phyloP scores from a whole-genome alignment of 2,113 vertebrate genomes.

The Myrmecophaga tridactyla region DNA sequence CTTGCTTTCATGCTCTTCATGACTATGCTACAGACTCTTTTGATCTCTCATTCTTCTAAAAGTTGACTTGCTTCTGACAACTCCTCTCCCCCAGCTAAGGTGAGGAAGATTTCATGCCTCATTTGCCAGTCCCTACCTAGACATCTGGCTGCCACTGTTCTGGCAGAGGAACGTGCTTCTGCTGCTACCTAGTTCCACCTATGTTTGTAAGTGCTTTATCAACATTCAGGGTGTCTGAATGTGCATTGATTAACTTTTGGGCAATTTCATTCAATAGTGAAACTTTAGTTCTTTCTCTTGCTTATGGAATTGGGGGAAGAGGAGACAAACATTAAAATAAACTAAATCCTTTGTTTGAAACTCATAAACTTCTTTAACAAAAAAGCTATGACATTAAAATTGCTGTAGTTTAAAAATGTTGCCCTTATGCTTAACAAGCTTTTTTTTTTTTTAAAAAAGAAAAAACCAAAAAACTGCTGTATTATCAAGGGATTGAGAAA shows the following conservation, averaged over 20 bases:
- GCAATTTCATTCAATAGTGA: background rate
- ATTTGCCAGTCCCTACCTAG: background rate
- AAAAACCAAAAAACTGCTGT: no score
- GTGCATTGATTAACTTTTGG: background rate
- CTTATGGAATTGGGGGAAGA: background rate
- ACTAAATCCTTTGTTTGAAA: background rate
- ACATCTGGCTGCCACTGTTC: background rate
- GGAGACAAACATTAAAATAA: background rate
- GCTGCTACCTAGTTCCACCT: background rate
- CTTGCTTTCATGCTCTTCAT: background rate
- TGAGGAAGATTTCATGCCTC: background rate
- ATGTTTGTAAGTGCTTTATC: background rate
- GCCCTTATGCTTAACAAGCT: background rate
- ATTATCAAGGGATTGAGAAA: no score
- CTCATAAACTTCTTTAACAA: background rate
- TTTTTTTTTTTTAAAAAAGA: constrained; percentile 30
- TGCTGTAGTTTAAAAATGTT: background rate
- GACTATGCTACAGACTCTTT: background rate
- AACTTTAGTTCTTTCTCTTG: background rate
- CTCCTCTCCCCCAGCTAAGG: background rate
- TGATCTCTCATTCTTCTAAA: background rate
- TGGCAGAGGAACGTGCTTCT: background rate
- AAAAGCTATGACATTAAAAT: background rate
- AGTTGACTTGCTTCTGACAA: background rate
- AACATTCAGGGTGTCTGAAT: background rate